Evolutionary conservation across 2,113 vertebrate genomes (phyloP).

Genomic region (Henicopernis longicauda): DNA sequence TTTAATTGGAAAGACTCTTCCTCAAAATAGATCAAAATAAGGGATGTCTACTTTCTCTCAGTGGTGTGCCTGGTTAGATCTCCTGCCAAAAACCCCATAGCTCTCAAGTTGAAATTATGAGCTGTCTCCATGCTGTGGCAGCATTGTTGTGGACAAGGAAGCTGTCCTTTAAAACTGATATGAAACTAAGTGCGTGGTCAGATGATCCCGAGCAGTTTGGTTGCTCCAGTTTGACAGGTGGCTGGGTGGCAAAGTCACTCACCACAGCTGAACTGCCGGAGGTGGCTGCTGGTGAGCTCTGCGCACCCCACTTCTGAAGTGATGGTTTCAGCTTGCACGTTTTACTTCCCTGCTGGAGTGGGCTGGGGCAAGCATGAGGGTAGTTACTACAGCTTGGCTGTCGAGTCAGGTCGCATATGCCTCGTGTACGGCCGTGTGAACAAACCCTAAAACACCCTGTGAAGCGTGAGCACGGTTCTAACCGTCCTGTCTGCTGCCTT

Average conservation of each 20-base stretch:
- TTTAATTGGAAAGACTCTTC: neutral
- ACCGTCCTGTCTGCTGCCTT: rapidly evolving
- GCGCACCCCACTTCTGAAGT: rapidly evolving
- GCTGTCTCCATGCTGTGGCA: neutral
- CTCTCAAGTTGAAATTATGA: neutral
- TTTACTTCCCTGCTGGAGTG: neutral
- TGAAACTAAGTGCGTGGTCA: neutral
- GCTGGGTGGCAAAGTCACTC: neutral
- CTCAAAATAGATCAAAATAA: neutral
- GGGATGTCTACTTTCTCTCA: neutral
- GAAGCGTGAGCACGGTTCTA: neutral
- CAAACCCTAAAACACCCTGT: neutral
- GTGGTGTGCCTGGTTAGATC: neutral
- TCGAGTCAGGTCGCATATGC: neutral
- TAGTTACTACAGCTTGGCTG: neutral
- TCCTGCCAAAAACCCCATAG: neutral
- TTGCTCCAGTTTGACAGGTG: rapidly evolving
- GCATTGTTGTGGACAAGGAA: neutral
- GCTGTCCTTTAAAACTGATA: neutral
- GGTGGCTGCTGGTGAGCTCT: neutral
- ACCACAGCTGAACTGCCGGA: too few species aligned
- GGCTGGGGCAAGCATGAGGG: neutral
- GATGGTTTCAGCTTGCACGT: neutral
- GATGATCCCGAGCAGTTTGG: rapidly evolving
- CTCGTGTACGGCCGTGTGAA: rapidly evolving